Percentiles rank a stretch among this genome's conserved stretches.
Conservation (phyloP, 2,113 vertebrate genomes). For the Bos indicus region DNA sequence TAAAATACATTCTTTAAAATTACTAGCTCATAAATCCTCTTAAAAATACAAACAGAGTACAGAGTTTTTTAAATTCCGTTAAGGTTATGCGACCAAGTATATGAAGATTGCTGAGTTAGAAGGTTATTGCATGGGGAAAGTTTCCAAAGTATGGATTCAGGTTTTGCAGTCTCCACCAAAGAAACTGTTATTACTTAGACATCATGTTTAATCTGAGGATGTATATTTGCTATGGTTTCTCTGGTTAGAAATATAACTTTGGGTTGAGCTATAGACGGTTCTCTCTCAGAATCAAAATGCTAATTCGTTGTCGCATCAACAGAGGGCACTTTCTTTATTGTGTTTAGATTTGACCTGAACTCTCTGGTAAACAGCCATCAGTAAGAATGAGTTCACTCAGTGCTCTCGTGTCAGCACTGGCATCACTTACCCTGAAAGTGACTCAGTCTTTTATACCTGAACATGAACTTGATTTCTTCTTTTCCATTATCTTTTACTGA, state of each 20-base stretch:
- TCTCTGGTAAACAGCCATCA: not conserved
- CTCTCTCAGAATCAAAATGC: slow-evolving; percentile 13
- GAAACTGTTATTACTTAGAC: slow-evolving; percentile 57
- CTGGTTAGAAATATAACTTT: slow-evolving; percentile 60
- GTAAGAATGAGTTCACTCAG: not conserved
- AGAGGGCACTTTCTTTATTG: not conserved
- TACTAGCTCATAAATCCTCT: not conserved
- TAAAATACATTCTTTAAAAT: slow-evolving; percentile 23
- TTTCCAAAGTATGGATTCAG: slow-evolving; percentile 36
- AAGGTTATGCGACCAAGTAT: slow-evolving; percentile 29
- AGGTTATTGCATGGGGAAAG: not conserved
- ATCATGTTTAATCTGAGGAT: slow-evolving; percentile 59
- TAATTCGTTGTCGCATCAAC: not conserved
- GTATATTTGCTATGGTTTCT: slow-evolving; percentile 19
- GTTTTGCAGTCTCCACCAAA: slow-evolving; percentile 30
- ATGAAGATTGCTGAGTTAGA: not conserved
- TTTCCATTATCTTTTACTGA: not conserved
- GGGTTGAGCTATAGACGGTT: slow-evolving; percentile 11
- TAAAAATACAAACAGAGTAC: not conserved
- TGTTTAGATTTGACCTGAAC: not conserved
- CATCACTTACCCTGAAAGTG: not conserved
- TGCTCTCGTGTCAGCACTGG: not conserved
- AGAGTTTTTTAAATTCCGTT: not conserved
- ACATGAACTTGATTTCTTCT: not conserved
- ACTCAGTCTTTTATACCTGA: not conserved